Evolutionary conservation across 1,140 invertebrate genomes (phyloP), one percentile per base, ranked within the genome.

Genomic region (Nixonia krombeini): DNA sequence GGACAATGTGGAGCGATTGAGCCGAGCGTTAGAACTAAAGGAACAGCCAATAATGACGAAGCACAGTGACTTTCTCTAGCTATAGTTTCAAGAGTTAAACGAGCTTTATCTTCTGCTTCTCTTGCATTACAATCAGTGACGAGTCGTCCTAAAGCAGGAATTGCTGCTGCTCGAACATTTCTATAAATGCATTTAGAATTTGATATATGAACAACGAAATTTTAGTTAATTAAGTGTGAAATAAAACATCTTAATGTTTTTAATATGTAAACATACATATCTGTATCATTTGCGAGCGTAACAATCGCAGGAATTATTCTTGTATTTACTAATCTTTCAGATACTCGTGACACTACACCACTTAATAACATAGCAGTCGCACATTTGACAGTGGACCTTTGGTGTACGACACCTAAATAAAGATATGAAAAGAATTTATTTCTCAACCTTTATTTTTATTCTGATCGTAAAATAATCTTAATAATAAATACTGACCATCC

Each of bases 1-100:
- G 86, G 84, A 61, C 86, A 88, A 51, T 80, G 79, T 6, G 87
- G 80, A 15, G 86, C 85, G 35, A 89, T 84, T 37, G 79, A 73
- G 1, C 87, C 85, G 23, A 89, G 73, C 2, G 87, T 87, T 4
- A 82, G 79, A 7, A 89, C 81, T 4, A 89, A 67, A 31, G 87
- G 83, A 35, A 86, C 66, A 2, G 85, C 73, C 26, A 88, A 74
- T 25, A 74, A 49, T 33, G 84, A 76, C 23, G 74, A 65, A 47
- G 83, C 72, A 46, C 85, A 84, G 15, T 81, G 38, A 23, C 77
- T 65, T 26, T 85, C 80, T 50, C 76, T 75, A 12, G 76, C 72
- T 29, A 91, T 90, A 2, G 86, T 88, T 79, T 92, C 90, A n/a
- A 93, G 76, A 70, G 92, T 91, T 77, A 92, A 86, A 69, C 90